Base-by-base conservation (phyloP, 1,140 invertebrate genomes). In the Cydia pomonella region DNA sequence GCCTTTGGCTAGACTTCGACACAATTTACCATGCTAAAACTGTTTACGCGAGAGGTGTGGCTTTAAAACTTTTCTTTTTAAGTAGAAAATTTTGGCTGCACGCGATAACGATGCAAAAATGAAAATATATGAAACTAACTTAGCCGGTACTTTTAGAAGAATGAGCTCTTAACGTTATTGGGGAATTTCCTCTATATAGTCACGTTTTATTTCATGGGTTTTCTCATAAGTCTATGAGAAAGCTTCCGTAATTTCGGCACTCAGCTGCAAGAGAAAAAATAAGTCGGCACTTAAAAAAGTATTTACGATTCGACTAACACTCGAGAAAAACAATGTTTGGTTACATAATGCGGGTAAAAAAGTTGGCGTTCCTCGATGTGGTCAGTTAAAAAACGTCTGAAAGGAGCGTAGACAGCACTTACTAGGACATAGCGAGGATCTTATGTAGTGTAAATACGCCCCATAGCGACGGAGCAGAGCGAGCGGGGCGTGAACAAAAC, bases 401-500 rank as follows among this genome's bases (percentile, higher is more conserved):
- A 66, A 66, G 27, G 27, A 66, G 63, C 63, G 25, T 66, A 66
- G 63, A 72, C 73, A 69, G 23, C 47, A 50, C 73, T 76, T 50
- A 73, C 16, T 53, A 18, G 75, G 79, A 62, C 13, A 75, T 50
- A 75, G 38, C 18, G 73, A 38, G 73, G 73, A 78, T 77, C 75
- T 78, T 78, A 73, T 80, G 77, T 78, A 73, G 74, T 79, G 75
- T 76, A 80, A 80, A 80, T 79, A 80, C 50, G 50, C 50, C 50
- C 50, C 50, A 18, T 53, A 18, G 64, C 78, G 73, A 76, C 74
- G 74, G 16, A 9, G 33, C 7, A 0, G 10, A 64, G 75, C 66
- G 75, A 75, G 64, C 27, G 62, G 63, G 72, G 72, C 74, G 64
- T 18, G n/a, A 64, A 74, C 23, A 64, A 66, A 66, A 29, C 63